Evolutionary conservation across 2,797 vertebrate genomes (phyloP), one percentile per base, ranked within the genome.

Genomic region (Crenuchus spilurus): DNA sequence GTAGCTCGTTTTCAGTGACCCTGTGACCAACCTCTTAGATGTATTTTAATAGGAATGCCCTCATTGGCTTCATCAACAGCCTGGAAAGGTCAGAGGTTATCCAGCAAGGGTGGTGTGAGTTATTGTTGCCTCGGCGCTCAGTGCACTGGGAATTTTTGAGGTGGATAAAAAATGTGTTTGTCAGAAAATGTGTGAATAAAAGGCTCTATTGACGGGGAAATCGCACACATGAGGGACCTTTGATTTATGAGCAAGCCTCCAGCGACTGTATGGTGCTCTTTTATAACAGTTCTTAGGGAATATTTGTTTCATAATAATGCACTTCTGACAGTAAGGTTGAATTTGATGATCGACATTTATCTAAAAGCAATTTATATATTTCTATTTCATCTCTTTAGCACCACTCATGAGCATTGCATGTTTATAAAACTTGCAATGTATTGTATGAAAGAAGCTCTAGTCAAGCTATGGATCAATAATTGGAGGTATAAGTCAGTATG

Each of bases 11-110:
- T 58, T 66, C 60, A 74, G 49, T 39, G 22, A 31, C 30, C 46
- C 77, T 11, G 18, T 67, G 55, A 67, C 57, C 68, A 72, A 64
- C 62, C 35, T 60, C 33, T 66, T 52, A 67, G 57, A 75, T 61
- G 58, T 75, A 75, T 75, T 75, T 52, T 65, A 66, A 70, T 70
- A 65, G 66, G 46, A 41, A 26, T 31, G 72, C 46, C 35, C 68
- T 75, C 48, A 60, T 41, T 70, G 60, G 48, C 66, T 52, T 78
- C 44, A 65, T 46, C n/a, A 35, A 64, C 64, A 26, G 37, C 26
- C 42, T 2, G 8, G 54, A 51, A 14, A 73, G 70, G 67, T 75
- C 58, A 62, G 28, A 69, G 75, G 62, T 55, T 70, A 58, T 35
- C 24, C 35, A 16, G 35, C 46, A 69, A n/a, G 48, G 41, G 67